Evolutionary conservation across 2,888 invertebrate genomes (phyloP).

Genomic region (Neoscelio sp.): DNA sequence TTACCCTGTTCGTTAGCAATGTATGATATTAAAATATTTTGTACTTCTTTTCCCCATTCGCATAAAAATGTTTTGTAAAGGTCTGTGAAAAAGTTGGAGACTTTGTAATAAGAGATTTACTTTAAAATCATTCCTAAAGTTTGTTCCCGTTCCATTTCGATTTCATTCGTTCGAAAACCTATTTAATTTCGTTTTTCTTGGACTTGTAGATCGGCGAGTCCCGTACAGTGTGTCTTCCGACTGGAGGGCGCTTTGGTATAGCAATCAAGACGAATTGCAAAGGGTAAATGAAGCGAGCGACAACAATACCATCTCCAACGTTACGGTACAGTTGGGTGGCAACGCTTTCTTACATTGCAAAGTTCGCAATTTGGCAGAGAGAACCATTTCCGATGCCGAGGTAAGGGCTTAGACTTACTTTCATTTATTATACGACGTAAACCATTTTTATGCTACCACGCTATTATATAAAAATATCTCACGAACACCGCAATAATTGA

Average conservation of each 20-base stretch:
- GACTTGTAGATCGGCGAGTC: slow-evolving; percentile 78
- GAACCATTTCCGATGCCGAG: slow-evolving; percentile 85
- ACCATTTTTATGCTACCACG: not conserved
- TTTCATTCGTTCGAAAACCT: not conserved
- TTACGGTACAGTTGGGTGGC: slow-evolving; percentile 90
- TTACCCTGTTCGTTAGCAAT: too few species aligned
- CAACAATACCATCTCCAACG: slow-evolving; percentile 90
- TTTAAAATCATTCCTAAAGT: too few species aligned
- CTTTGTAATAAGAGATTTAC: not conserved
- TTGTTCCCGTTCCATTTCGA: too few species aligned
- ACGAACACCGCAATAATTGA: too few species aligned
- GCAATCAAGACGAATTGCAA: slow-evolving; percentile 81
- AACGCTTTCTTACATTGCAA: slow-evolving; percentile 92
- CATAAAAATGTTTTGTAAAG: too few species aligned
- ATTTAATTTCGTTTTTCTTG: slow-evolving; percentile 1
- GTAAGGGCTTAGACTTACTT: slow-evolving; percentile 70
- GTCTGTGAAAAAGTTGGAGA: too few species aligned
- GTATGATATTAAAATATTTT: too few species aligned
- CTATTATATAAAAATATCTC: too few species aligned
- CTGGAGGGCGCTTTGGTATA: slow-evolving; percentile 82
- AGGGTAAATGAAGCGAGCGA: slow-evolving; percentile 84
- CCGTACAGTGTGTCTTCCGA: slow-evolving; percentile 82
- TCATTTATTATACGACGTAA: not conserved
- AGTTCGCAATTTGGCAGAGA: slow-evolving; percentile 90
- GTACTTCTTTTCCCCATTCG: too few species aligned